A percentile compares a stretch with the other conserved stretches of the same genome.
Conservation (phyloP, 2,797 vertebrate genomes). For the Vipera latastei region DNA sequence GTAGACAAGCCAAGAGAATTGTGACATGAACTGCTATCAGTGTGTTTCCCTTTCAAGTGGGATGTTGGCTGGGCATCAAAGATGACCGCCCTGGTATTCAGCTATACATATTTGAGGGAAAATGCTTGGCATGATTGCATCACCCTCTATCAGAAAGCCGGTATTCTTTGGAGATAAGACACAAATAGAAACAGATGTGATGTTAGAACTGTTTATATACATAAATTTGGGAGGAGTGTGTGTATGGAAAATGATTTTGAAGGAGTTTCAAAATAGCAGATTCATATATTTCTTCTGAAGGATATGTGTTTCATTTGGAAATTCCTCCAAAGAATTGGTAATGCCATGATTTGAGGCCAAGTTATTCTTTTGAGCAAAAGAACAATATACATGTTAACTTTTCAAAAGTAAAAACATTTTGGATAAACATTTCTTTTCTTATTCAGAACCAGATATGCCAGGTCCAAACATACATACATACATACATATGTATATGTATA, state of each 20-base stretch:
- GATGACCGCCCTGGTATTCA: conserved; percentile 31
- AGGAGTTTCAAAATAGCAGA: conserved; percentile 27
- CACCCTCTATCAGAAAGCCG: conserved; percentile 49
- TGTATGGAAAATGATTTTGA: conserved; percentile 28
- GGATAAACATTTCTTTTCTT: neutral
- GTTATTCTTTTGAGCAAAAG: neutral
- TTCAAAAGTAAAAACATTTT: neutral
- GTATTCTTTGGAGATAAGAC: conserved; percentile 58
- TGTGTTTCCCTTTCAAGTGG: conserved; percentile 38
- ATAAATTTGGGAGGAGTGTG: conserved; percentile 7
- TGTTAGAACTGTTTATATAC: conserved; percentile 50
- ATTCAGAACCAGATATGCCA: neutral
- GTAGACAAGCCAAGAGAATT: neutral
- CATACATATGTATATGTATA: no score
- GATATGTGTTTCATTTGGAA: neutral
- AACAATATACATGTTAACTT: neutral
- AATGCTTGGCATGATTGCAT: conserved; percentile 61
- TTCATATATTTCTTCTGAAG: neutral
- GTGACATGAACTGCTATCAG: conserved; percentile 1
- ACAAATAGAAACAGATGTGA: conserved; percentile 49
- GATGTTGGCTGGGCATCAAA: conserved; percentile 58
- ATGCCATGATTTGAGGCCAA: neutral
- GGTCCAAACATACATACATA: no score
- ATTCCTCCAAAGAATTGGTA: conserved; percentile 11
- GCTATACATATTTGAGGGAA: conserved; percentile 43